phyloP scores from a whole-genome alignment of 2,888 invertebrate species.

The Yponomeuta sedellus region DNA sequence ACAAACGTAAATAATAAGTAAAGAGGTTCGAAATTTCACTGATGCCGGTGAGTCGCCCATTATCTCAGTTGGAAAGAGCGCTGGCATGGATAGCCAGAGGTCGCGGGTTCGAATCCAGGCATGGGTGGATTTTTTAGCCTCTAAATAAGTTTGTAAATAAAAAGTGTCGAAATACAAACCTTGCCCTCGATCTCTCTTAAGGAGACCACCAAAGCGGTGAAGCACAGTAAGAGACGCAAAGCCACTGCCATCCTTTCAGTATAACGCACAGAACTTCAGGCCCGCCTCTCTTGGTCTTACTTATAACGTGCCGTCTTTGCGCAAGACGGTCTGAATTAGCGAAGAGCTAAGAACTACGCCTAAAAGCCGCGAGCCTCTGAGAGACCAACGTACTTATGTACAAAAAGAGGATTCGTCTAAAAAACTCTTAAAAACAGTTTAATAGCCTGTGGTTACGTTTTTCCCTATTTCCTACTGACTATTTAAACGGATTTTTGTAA shows the following conservation, averaged over 20 bases:
- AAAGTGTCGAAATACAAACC: conserved; percentile 35
- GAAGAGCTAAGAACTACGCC: conserved; percentile 23
- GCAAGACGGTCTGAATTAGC: conserved; percentile 48
- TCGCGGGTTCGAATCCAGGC: no score
- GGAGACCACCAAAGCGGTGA: conserved; percentile 43
- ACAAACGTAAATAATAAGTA: neutral
- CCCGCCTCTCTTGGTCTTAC: conserved; percentile 44
- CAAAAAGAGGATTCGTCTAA: no score
- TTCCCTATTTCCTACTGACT: no score
- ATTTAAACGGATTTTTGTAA: no score
- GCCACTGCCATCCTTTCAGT: conserved; percentile 53
- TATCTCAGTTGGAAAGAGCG: no score
- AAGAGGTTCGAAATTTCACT: no score
- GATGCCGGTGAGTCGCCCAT: no score
- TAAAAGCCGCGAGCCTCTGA: neutral
- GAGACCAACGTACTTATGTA: neutral
- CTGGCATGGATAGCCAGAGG: no score
- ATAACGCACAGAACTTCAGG: conserved; percentile 46
- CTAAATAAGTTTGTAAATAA: no score
- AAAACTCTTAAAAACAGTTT: no score
- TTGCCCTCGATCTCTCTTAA: conserved; percentile 39
- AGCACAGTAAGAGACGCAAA: conserved; percentile 43
- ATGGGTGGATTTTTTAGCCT: no score
- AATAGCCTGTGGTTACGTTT: no score
- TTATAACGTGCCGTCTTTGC: conserved; percentile 49